Conservation (phyloP, 2,113 vertebrate genomes). For the Platycercus adscitus region DNA sequence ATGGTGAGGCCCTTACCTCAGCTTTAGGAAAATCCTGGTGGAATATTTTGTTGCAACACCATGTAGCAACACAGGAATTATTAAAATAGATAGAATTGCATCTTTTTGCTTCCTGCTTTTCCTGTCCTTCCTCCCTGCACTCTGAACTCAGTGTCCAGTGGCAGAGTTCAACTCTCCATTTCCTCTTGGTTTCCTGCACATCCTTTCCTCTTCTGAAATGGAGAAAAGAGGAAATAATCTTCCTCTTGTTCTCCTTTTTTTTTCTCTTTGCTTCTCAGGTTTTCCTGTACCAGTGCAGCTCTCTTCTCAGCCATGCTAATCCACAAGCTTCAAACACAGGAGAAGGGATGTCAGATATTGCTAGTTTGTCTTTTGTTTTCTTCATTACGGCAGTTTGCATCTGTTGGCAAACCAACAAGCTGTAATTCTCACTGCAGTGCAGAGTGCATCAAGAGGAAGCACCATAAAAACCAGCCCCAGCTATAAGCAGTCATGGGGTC, state of each 20-base stretch:
- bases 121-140: background rate
- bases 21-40: background rate
- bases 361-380: background rate
- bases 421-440: background rate
- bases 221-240: background rate
- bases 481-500: background rate
- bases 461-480: background rate
- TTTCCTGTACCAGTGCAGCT: background rate
- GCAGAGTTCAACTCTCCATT: background rate
- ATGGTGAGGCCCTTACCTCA: background rate
- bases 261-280: background rate
- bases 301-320: background rate
- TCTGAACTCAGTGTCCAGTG: accelerated
- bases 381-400: background rate
- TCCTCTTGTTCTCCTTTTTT: accelerated
- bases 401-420: background rate
- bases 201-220: background rate
- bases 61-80: background rate
- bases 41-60: background rate
- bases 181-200: background rate
- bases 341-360: background rate
- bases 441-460: background rate
- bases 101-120: background rate
- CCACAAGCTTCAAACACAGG: background rate
- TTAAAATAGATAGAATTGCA: background rate